Conservation (phyloP, 2,888 invertebrate species). For the Diaprepes abbreviatus region DNA sequence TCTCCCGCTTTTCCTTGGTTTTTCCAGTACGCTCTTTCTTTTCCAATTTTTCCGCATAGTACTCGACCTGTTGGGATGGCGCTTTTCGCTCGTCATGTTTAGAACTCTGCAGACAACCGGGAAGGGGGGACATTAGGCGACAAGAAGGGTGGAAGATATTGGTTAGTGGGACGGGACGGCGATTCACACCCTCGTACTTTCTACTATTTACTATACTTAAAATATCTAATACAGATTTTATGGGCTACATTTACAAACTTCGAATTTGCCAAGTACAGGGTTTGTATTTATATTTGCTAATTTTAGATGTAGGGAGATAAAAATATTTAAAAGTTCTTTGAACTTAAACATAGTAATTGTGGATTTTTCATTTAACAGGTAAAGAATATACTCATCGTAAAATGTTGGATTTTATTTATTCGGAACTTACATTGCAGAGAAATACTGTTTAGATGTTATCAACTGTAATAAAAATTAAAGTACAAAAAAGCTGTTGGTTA, state of each 20-base stretch:
- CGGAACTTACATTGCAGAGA: too few relatives aligned
- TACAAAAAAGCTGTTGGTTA: too few relatives aligned
- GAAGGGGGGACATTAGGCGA: conserved; percentile 23
- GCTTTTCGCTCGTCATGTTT: conserved; percentile 68
- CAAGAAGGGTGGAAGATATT: conserved; percentile 18
- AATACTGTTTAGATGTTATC: too few relatives aligned
- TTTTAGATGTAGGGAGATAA: too few relatives aligned
- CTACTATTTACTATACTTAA: conserved; percentile 19
- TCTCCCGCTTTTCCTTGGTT: conserved; percentile 73
- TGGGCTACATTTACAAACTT: background rate
- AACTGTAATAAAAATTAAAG: too few relatives aligned
- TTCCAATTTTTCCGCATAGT: conserved; percentile 65
- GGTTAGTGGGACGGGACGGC: conserved; percentile 3
- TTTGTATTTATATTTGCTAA: background rate
- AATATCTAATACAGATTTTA: background rate
- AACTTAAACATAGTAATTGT: too few relatives aligned
- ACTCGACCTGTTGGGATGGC: conserved; percentile 60
- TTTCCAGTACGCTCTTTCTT: conserved; percentile 71
- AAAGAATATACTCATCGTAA: too few relatives aligned
- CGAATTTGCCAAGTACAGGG: background rate
- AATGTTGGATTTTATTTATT: too few relatives aligned
- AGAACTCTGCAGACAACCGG: conserved; percentile 64
- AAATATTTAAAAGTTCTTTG: too few relatives aligned
- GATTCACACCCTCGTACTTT: conserved; percentile 20
- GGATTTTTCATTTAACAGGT: too few relatives aligned